A percentile compares a stretch with the other conserved stretches of the same genome.
phyloP scores from a whole-genome alignment of 2,888 invertebrate genomes.

The Rapana venosa region DNA sequence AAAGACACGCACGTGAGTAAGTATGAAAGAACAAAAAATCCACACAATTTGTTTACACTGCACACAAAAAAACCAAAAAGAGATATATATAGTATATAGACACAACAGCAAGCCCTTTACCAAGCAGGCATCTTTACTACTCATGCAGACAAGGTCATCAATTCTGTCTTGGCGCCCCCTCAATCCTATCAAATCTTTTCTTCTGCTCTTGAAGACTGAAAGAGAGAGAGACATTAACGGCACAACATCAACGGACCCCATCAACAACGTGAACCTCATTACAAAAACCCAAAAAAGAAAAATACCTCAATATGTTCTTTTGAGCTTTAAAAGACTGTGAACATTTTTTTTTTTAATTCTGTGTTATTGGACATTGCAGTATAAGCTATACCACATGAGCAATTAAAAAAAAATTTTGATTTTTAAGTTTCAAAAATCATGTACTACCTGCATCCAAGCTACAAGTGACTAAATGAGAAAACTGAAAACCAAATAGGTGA shows the following conservation, averaged over 20 bases:
- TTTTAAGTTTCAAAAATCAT: too few relatives aligned
- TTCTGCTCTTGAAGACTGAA: neutral
- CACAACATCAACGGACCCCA: neutral
- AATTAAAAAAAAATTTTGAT: too few relatives aligned
- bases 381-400: too few relatives aligned
- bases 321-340: too few relatives aligned
- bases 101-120: constrained; percentile 18
- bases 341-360: too few relatives aligned
- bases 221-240: neutral
- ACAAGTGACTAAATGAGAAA: too few relatives aligned
- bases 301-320: too few relatives aligned
- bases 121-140: neutral
- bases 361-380: too few relatives aligned
- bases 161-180: neutral
- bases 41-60: neutral
- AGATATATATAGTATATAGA: neutral
- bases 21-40: neutral
- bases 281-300: too few relatives aligned
- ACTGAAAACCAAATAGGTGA: too few relatives aligned
- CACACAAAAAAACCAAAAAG: neutral
- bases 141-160: neutral
- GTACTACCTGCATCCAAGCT: too few relatives aligned
- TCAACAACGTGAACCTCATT: neutral
- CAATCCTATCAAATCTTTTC: neutral
- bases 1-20: neutral